These are phyloP conservation scores for Aplidium turbinatum DNA, from an alignment of 23 tunicate species.

Conservation along the genomic window DNA sequence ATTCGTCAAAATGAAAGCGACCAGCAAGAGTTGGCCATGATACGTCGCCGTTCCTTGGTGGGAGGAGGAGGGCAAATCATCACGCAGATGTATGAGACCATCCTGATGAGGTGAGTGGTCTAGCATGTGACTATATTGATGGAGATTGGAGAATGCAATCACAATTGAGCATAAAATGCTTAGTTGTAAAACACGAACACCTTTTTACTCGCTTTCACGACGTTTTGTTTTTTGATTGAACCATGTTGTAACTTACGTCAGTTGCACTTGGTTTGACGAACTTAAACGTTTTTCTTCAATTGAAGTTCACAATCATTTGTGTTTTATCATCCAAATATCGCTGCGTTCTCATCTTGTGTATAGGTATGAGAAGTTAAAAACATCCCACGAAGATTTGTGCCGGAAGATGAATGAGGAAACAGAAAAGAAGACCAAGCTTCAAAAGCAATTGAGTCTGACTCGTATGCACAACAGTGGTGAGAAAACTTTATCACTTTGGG, in stretches of 20 bases:
- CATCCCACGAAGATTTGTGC: constrained; percentile 55
- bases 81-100: constrained; percentile 84
- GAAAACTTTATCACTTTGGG: not conserved
- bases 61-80: constrained; percentile 78
- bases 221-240: too few species aligned
- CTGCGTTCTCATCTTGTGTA: too few species aligned
- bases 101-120: constrained; percentile 50
- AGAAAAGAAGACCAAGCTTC: constrained; percentile 19
- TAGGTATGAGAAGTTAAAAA: constrained; percentile 68
- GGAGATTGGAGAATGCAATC: too few species aligned
- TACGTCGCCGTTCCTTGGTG: constrained; percentile 57
- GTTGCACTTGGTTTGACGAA: too few species aligned
- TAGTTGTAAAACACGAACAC: too few species aligned
- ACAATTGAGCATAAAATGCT: too few species aligned
- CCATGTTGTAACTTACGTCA: too few species aligned
- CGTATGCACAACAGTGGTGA: constrained; percentile 25
- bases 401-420: constrained; percentile 48
- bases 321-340: too few species aligned
- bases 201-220: too few species aligned
- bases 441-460: constrained; percentile 36
- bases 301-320: too few species aligned
- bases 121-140: too few species aligned
- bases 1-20: constrained; percentile 67
- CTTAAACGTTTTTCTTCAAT: too few species aligned
- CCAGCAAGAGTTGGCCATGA: constrained; percentile 76